phyloP scores from a whole-genome alignment of 2,888 invertebrate species.

The Chorisops tibialis region DNA sequence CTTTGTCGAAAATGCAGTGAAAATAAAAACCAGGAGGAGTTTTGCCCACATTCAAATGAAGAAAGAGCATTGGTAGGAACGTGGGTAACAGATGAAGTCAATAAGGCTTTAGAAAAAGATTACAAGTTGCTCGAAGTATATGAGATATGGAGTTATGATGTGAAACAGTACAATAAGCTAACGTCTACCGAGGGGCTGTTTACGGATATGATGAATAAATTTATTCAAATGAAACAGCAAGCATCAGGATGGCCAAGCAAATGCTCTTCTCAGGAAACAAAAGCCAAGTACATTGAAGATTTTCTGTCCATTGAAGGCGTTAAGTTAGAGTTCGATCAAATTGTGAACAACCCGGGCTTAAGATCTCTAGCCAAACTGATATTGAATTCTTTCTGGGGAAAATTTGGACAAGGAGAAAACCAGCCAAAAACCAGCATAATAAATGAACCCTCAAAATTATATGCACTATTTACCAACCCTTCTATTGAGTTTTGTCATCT shows the following conservation, averaged over 20 bases:
- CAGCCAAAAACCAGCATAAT: too few relatives aligned
- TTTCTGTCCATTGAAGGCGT: too few relatives aligned
- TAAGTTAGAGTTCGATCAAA: too few relatives aligned
- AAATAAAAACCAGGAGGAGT: not conserved
- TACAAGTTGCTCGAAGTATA: not conserved
- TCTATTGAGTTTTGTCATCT: too few relatives aligned
- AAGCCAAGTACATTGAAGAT: too few relatives aligned
- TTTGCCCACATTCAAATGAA: not conserved
- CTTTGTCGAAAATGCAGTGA: constrained; percentile 37
- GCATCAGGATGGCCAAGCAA: not conserved
- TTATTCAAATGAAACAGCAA: not conserved
- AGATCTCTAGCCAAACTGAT: too few relatives aligned
- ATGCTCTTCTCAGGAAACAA: too few relatives aligned
- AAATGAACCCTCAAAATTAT: too few relatives aligned
- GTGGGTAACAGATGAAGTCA: not conserved
- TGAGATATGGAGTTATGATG: not conserved
- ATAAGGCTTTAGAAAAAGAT: not conserved
- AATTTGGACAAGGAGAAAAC: too few relatives aligned
- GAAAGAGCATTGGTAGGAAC: not conserved
- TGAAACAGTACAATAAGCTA: not conserved
- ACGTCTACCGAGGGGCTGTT: not conserved
- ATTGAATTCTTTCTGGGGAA: too few relatives aligned
- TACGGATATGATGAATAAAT: not conserved
- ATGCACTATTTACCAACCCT: too few relatives aligned
- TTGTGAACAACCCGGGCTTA: too few relatives aligned